Percentiles rank a stretch among this genome's conserved stretches.
phyloP scores from a whole-genome alignment of 2,888 invertebrate species.

The Plutella xylostella region DNA sequence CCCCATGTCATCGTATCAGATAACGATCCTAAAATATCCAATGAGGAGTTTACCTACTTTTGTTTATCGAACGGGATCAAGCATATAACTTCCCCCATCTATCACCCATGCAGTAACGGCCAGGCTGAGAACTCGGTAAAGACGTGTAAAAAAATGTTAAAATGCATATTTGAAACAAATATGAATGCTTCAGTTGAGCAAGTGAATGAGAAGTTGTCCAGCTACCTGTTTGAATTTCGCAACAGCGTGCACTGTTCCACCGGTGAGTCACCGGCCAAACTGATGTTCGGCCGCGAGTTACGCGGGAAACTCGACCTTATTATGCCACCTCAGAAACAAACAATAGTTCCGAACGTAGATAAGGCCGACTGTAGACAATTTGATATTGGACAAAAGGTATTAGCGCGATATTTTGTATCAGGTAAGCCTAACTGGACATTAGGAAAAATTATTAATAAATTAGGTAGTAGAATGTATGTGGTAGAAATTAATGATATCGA shows the following conservation, averaged over 20 bases:
- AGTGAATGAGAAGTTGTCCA: not conserved
- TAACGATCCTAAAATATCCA: not conserved
- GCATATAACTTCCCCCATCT: not conserved
- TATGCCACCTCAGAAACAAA: not conserved
- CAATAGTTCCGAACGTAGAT: not conserved
- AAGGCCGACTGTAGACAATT: too few species aligned
- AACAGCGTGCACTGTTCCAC: constrained; percentile 1
- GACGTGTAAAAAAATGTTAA: not conserved
- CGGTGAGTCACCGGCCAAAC: not conserved
- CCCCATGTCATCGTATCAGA: not conserved
- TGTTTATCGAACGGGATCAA: not conserved
- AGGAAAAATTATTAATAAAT: not conserved
- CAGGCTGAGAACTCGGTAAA: not conserved
- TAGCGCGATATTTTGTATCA: not conserved
- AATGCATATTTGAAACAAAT: not conserved
- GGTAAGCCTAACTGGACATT: not conserved
- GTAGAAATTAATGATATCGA: not conserved
- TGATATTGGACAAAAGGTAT: not conserved
- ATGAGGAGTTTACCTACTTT: not conserved
- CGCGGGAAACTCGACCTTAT: not conserved
- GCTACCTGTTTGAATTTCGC: not conserved
- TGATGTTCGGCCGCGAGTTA: not conserved
- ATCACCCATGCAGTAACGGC: not conserved
- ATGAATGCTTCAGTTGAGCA: not conserved
- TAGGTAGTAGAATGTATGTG: not conserved